Evolutionary conservation across 1,140 invertebrate species (phyloP), one percentile per base, ranked within the genome.

Genomic region (Aphaenogaster floridana): DNA sequence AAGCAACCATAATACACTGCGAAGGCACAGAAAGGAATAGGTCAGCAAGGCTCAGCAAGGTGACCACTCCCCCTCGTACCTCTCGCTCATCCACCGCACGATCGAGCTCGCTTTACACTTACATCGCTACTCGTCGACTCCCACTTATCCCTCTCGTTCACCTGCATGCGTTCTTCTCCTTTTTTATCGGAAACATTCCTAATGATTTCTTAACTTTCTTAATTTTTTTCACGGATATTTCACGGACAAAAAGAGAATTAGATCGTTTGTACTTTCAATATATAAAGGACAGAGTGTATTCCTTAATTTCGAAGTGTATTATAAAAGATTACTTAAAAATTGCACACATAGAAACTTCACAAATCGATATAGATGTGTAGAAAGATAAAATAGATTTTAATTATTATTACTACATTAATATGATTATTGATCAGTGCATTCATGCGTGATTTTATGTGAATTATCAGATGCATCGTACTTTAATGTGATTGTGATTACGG

Each of bases 1-100:
- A 92, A 94, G 93, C 93, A 91, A 94, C 94, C 93, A 95, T 95
- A 95, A 95, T 95, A 93, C 92, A 95, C 94, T 95, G 94, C 92
- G 66, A 50, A 89, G 91, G 86, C 91, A 92, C 93, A 93, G 92
- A 94, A 94, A 94, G 93, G 94, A 94, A 95, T 95, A 95, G 94
- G 94, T 95, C 94, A 94, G 93, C 94, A 94, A 92, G 92, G 93
- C 91, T 94, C 88, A 88, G 80, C 90, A 45, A 90, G 72, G 90
- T 94, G 94, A 95, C 94, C 94, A 95, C 94, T 95, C 94, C 94
- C 92, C 93, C 93, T 92, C 89, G 79, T 91, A 89, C 90, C 91
- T 90, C 92, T 93, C 92, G 92, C 89, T 94, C 92, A 92, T 93
- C 92, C 91, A 92, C 89, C 89, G 86, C 88, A 86, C 93, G 90